phyloP scores from a whole-genome alignment of 2,113 vertebrate species.

The Trogon melanurus region DNA sequence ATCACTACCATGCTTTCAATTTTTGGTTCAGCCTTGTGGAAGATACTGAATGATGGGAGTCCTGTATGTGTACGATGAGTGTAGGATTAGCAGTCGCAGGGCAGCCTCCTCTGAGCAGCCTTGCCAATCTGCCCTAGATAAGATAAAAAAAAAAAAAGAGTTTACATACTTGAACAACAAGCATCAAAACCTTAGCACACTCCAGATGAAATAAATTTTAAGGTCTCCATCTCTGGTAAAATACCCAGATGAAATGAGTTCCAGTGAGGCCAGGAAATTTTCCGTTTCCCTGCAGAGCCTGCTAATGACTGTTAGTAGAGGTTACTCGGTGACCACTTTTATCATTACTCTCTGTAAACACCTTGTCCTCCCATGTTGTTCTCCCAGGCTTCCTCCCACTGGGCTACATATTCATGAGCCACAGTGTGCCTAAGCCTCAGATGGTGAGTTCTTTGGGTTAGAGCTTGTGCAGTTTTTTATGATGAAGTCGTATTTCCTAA shows the following conservation, averaged over 20 bases:
- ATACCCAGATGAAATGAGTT: background rate
- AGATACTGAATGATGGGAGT: background rate
- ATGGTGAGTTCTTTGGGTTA: background rate
- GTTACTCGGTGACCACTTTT: background rate
- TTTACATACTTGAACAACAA: background rate
- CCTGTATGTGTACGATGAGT: background rate
- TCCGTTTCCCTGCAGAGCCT: background rate
- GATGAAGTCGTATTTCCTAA: background rate
- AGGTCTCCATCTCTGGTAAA: background rate
- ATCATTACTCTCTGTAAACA: background rate
- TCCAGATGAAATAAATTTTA: background rate
- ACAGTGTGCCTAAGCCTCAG: background rate
- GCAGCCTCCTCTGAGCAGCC: background rate
- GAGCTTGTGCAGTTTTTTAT: background rate
- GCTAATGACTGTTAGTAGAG: background rate
- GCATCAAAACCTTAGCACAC: background rate
- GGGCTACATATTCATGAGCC: background rate
- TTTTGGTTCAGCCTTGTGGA: background rate
- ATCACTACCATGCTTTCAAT: background rate
- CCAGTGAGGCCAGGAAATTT: background rate
- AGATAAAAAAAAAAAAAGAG: background rate
- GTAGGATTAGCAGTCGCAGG: accelerated
- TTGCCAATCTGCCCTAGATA: background rate
- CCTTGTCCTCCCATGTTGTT: background rate
- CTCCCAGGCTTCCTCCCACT: background rate